These are phyloP conservation scores for Hylaeus anthracinus DNA, from an alignment of 1,140 invertebrate genomes.

Conservation along the genomic window DNA sequence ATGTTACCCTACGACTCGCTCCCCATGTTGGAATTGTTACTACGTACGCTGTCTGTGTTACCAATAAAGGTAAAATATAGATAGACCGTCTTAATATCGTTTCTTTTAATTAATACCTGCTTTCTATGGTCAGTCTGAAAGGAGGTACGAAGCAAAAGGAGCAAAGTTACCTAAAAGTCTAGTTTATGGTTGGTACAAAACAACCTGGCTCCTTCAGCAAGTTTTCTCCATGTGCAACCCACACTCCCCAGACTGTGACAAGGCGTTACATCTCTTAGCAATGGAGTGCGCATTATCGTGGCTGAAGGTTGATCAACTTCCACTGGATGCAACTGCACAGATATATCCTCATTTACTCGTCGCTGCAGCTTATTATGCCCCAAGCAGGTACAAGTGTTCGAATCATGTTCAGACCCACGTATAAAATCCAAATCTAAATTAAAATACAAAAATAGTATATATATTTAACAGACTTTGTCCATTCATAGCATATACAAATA, in stretches of 20 bases:
- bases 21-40: conserved; percentile 63
- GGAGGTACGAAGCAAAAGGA: conserved; percentile 51
- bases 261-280: conserved; percentile 66
- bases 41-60: conserved; percentile 86
- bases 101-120: neutral
- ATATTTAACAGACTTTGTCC: too few species aligned
- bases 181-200: conserved; percentile 71
- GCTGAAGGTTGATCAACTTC: conserved; percentile 71
- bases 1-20: conserved; percentile 73
- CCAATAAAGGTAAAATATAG: conserved; percentile 87
- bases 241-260: conserved; percentile 48
- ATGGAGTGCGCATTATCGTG: conserved; percentile 74
- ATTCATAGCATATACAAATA: too few species aligned
- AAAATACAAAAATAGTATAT: too few species aligned
- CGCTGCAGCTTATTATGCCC: conserved; percentile 72
- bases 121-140: conserved; percentile 65
- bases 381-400: conserved; percentile 63
- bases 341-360: conserved; percentile 72
- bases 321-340: conserved; percentile 69
- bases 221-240: conserved; percentile 71
- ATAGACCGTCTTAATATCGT: neutral
- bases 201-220: conserved; percentile 71
- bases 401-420: too few species aligned
- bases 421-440: too few species aligned
- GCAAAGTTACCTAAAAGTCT: conserved; percentile 58